Evolutionary conservation across 2,888 invertebrate species (phyloP), one percentile per base, ranked within the genome.

Genomic region (Malacosoma neustria): DNA sequence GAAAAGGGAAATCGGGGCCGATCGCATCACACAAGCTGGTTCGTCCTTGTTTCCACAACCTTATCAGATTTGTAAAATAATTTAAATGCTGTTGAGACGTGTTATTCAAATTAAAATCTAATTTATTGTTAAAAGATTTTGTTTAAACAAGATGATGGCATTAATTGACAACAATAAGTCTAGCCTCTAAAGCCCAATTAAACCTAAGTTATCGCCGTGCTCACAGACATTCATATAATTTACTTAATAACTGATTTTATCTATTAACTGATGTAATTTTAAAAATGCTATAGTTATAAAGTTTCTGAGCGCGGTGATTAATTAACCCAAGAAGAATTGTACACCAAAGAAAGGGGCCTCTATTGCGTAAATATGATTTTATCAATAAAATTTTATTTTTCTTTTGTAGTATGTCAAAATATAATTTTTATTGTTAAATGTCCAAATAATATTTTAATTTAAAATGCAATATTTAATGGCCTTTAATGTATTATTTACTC

Each of bases 271-370:
- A n/a, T n/a, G n/a, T n/a, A n/a, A n/a, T n/a, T n/a, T n/a, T n/a
- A n/a, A n/a, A n/a, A n/a, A n/a, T n/a, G n/a, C n/a, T n/a, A n/a
- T n/a, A n/a, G n/a, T n/a, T n/a, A n/a, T n/a, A n/a, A n/a, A 22
- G 22, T 2, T 22, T 22, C 22, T 22, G 22, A 22, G 22, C 9
- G 22, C 2, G 22, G 22, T 9, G 9, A 22, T 9, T 22, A 22
- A 22, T 22, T 6, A 6, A 22, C n/a, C n/a, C n/a, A 66, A 69
- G 73, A 75, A 74, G 72, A 71, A 61, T 58, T 56, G 56, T 54
- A 72, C 70, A 63, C 77, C 77, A 77, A 77, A 75, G 74, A 76
- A 22, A 1, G 22, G 22, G 22, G 6, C 22, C 9, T 22, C 9
- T 22, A 22, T 22, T 22, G 22, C 47, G 54, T 50, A 51, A 50